Percentiles rank a stretch among this genome's conserved stretches.
Conservation (phyloP, 2,888 invertebrate species). For the Phorcus lineatus region DNA sequence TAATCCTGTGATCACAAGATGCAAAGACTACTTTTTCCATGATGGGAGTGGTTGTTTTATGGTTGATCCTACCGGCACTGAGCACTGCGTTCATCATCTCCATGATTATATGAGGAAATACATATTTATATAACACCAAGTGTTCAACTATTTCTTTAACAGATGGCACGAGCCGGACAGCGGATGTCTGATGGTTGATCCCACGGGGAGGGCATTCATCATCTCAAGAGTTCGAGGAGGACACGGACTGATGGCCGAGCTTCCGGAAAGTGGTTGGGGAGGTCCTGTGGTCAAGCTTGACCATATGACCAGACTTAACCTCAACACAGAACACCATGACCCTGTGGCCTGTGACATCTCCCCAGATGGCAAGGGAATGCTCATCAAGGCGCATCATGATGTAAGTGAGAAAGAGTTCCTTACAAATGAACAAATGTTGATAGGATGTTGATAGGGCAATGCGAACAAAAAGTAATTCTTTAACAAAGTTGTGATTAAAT, state of each 20-base stretch:
- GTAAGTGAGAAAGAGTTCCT: too few species aligned
- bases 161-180: constrained; percentile 46
- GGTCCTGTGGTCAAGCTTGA: neutral
- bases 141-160: neutral
- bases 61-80: too few species aligned
- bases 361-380: constrained; percentile 32
- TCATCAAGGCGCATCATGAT: constrained; percentile 29
- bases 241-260: constrained; percentile 36
- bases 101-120: too few species aligned
- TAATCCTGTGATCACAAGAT: too few species aligned
- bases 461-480: too few species aligned
- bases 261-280: constrained; percentile 44
- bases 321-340: constrained; percentile 3
- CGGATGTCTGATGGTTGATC: constrained; percentile 49
- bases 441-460: too few species aligned
- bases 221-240: constrained; percentile 43
- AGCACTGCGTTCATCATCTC: too few species aligned
- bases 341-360: constrained; percentile 36
- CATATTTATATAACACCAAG: too few species aligned
- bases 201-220: constrained; percentile 43
- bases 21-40: too few species aligned
- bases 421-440: too few species aligned
- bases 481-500: too few species aligned
- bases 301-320: neutral
- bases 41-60: too few species aligned